Evolutionary conservation across 2,113 vertebrate species (phyloP), one percentile per base, ranked within the genome.

Genomic region (Dolichallabes microphthalmus): DNA sequence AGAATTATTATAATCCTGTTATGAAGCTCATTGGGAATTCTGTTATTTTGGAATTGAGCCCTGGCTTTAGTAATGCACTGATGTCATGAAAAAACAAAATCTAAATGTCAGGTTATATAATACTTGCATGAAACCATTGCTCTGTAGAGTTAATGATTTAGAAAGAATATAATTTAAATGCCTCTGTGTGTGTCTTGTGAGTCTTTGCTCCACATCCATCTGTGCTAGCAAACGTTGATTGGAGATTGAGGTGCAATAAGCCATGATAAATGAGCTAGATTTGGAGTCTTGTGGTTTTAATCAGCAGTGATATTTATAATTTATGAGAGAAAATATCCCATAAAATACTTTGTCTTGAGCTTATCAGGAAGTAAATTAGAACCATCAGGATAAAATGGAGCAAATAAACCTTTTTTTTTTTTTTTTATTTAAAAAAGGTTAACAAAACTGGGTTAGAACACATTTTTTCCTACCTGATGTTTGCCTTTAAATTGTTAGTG

Each of bases 231-330:
- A 39, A 79, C 76, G 25, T 79, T 58, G 30, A 35, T 17, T 32
- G 50, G 50, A 19, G 17, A 53, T 77, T 19, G 0, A 25, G 64
- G 19, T 27, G 35, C 4, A 5, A 55, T 69, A 82, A 68, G 10
- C 7, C 52, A 10, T 57, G 64, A 82, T 57, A 35, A 84, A 79
- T 58, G 74, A 27, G 14, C 17, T n/a, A 39, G 79, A 61, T 78
- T 53, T 76, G 50, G 13, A 76, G n/a, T 53, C 50, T 27, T 53
- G 71, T 53, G 66, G 39, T 81, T 83, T 84, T 55, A 55, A 80
- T 61, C 13, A 71, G 25, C 22, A 8, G n/a, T 78, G 3, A 12
- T 20, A 4, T 35, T 22, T 30, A 22, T 78, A n/a, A 30, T 30
- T 17, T 2, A 55, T 30, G 76, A 58, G 20, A 32, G 19, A 57